These are phyloP conservation scores for Ceratosolen solmsi DNA, from an alignment of 1,140 invertebrate genomes.

Conservation along the genomic window DNA sequence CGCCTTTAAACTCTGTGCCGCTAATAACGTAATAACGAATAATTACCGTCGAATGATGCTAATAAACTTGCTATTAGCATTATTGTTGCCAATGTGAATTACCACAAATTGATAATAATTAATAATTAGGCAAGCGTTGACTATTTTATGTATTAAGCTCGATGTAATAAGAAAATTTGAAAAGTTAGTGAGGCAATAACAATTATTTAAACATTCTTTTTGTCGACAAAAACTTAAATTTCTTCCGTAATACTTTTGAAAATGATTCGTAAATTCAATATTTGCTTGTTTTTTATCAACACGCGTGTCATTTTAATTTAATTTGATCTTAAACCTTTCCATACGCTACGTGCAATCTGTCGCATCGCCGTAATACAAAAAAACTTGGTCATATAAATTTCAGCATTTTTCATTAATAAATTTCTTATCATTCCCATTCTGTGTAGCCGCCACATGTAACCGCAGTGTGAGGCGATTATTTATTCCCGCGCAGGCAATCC, in stretches of 20 bases:
- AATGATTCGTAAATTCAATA: neutral
- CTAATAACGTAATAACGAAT: too few species aligned
- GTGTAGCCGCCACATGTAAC: neutral
- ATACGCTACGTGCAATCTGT: neutral
- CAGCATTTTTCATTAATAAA: neutral
- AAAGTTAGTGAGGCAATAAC: too few species aligned
- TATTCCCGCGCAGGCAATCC: neutral
- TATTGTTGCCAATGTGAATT: too few species aligned
- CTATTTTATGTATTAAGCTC: neutral
- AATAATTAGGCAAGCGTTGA: neutral
- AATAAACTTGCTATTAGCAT: too few species aligned
- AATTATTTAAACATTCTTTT: too few species aligned
- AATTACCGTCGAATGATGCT: too few species aligned
- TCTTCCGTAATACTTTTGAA: neutral
- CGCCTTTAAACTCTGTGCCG: too few species aligned
- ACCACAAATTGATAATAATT: too few species aligned
- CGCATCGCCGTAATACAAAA: neutral
- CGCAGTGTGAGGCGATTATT: neutral
- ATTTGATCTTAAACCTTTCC: neutral
- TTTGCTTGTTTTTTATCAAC: constrained; percentile 15
- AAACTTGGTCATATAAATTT: neutral
- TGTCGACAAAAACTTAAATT: neutral
- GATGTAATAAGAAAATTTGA: neutral
- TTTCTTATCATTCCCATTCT: neutral
- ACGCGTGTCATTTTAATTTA: constrained; percentile 4